Conservation (phyloP, 2,113 vertebrate genomes). For the Lanius collurio region DNA sequence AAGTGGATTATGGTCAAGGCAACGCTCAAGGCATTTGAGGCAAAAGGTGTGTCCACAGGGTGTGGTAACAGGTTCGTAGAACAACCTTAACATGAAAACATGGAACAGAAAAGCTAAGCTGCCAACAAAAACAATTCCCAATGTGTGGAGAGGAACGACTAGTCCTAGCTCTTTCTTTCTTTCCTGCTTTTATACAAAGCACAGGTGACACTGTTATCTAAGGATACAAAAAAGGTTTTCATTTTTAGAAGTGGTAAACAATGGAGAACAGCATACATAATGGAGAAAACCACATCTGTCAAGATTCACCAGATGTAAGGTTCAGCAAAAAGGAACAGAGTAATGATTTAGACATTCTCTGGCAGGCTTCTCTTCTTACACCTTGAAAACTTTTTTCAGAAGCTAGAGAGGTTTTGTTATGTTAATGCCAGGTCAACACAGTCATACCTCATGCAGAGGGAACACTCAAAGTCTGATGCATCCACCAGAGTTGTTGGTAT, state of each 20-base stretch:
- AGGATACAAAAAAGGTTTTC: neutral
- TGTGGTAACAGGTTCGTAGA: conserved; percentile 91
- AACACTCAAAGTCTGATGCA: conserved; percentile 88
- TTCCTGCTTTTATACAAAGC: neutral
- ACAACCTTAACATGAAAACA: conserved; percentile 76
- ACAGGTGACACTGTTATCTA: neutral
- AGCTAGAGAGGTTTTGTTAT: neutral
- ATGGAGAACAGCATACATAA: neutral
- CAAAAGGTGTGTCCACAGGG: conserved; percentile 94
- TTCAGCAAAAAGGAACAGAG: neutral
- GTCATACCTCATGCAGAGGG: conserved; percentile 91
- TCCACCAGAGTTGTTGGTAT: conserved; percentile 79
- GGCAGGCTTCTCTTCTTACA: neutral
- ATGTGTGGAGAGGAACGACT: neutral
- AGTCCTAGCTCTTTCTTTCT: neutral
- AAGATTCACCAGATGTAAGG: neutral
- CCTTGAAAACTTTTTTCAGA: neutral
- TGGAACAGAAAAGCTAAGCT: neutral
- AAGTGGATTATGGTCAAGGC: conserved; percentile 89
- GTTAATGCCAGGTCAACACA: neutral
- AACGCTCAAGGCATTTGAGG: conserved; percentile 92
- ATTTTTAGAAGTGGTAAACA: neutral
- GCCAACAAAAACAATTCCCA: neutral
- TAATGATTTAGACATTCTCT: neutral
- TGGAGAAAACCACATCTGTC: neutral